Base-by-base conservation (phyloP, 2,797 vertebrate species). In the Streptopelia turtur region DNA sequence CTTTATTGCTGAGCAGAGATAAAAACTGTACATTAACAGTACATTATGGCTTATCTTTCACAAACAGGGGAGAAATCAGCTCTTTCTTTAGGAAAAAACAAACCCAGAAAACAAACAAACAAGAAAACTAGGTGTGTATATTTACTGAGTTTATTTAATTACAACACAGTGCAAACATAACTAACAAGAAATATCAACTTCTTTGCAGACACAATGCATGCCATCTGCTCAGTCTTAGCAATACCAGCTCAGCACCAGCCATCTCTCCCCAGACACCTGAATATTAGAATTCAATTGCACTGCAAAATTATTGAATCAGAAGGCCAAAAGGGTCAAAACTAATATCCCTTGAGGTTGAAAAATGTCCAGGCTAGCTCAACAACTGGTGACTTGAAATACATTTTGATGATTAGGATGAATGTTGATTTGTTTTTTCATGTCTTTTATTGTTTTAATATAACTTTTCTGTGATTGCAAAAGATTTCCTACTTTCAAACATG, bases 301-400 rank as follows among this genome's bases (percentile, higher is more conserved):
- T 57, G 45, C 41, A 92, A 79, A 79, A 95, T 94, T 95, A 93
- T 85, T 96, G 86, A 97, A 96, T 94, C 79, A 95, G 87, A 93
- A 94, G 60, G 23, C 47, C 17, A 61, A 61, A 96, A 95, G 63
- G 37, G 87, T 91, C 69, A 83, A 91, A 95, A 45, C 24, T 80
- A 91, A 92, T 83, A 95, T 75, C 84, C 60, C 39, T 53, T 75
- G 83, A 92, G 72, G 75, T 24, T 94, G 63, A 93, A 82, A 90
- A 94, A 82, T 31, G 27, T 82, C 61, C 28, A 76, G 68, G 55
- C 13, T 57, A 80, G 12, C 52, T 75, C 76, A 96, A 84, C 45
- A 59, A 68, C 72, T 95, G 85, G 49, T 79, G 43, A 5, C 10
- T 83, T 93, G 28, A 94, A 92, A 89, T 45, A 21, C 55, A 45